phyloP scores from a whole-genome alignment of 2,797 vertebrate genomes.

The Lepilemur ruficaudatus region DNA sequence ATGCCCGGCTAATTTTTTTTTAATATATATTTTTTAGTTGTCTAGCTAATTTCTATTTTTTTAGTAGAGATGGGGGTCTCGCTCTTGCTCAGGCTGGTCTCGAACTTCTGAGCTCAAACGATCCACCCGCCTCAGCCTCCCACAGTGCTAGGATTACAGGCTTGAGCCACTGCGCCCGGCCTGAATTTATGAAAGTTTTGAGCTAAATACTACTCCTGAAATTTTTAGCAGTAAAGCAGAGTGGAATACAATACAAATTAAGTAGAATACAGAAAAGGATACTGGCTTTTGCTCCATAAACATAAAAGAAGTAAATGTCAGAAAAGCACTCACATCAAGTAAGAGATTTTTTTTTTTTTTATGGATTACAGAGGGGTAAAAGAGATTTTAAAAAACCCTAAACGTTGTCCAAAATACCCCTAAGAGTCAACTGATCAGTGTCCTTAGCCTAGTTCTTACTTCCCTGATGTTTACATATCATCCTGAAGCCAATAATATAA shows the following conservation, averaged over 20 bases:
- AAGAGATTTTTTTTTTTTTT: background rate
- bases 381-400: background rate
- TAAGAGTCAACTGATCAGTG: background rate
- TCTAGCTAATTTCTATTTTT: too few relatives aligned
- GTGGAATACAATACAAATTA: constrained; percentile 6
- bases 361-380: background rate
- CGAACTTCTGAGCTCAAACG: too few relatives aligned
- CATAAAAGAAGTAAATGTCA: background rate
- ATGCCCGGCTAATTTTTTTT: too few relatives aligned
- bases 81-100: too few relatives aligned
- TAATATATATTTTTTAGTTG: too few relatives aligned
- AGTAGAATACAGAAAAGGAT: background rate
- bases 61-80: too few relatives aligned
- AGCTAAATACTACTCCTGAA: background rate
- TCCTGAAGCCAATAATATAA: constrained; percentile 20
- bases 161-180: too few relatives aligned
- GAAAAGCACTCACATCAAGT: background rate
- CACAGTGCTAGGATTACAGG: too few relatives aligned
- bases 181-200: constrained; percentile 1
- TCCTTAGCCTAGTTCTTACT: background rate
- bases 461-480: background rate
- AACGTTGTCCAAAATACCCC: background rate
- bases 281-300: background rate
- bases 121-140: too few relatives aligned
- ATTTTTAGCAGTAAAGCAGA: constrained; percentile 9